Percentiles rank a stretch among this genome's conserved stretches.
Evolutionary conservation across 2,113 vertebrate species (phyloP).

Genomic region (Sturnira hondurensis): DNA sequence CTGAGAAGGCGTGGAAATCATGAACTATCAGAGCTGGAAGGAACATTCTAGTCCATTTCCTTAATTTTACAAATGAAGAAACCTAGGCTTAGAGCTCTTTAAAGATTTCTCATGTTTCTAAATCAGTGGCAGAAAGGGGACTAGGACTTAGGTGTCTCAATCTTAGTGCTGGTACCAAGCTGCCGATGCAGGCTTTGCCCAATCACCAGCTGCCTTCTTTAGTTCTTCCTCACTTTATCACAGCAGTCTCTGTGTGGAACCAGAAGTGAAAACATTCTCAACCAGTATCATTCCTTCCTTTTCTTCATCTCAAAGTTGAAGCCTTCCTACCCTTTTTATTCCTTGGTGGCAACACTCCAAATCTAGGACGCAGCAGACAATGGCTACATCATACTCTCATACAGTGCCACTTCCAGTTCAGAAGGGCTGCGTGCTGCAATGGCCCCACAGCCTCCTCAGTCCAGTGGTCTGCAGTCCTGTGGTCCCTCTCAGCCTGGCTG

Average conservation of each 20-base stretch:
- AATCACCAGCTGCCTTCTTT: neutral
- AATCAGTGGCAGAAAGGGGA: neutral
- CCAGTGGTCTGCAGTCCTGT: neutral
- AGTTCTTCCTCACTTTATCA: neutral
- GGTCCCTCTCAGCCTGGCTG: neutral
- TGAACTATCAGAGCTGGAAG: neutral
- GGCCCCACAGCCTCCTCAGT: neutral
- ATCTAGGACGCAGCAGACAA: neutral
- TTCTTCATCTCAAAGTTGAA: neutral
- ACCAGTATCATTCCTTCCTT: neutral
- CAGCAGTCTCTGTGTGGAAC: neutral
- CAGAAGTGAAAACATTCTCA: neutral
- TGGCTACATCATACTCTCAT: neutral
- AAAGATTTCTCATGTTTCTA: neutral
- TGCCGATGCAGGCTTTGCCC: neutral
- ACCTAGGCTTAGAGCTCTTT: neutral
- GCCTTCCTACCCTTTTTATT: neutral
- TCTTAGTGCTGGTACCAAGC: neutral
- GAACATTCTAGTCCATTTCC: neutral
- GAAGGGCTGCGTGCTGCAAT: neutral
- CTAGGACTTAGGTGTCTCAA: neutral
- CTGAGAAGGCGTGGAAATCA: neutral
- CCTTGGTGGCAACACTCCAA: neutral
- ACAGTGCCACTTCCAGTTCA: neutral
- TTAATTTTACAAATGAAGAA: slow-evolving; percentile 17